Evolutionary conservation across 1,140 invertebrate genomes (phyloP), one percentile per base, ranked within the genome.

Genomic region (Diabrotica undecimpunctata): DNA sequence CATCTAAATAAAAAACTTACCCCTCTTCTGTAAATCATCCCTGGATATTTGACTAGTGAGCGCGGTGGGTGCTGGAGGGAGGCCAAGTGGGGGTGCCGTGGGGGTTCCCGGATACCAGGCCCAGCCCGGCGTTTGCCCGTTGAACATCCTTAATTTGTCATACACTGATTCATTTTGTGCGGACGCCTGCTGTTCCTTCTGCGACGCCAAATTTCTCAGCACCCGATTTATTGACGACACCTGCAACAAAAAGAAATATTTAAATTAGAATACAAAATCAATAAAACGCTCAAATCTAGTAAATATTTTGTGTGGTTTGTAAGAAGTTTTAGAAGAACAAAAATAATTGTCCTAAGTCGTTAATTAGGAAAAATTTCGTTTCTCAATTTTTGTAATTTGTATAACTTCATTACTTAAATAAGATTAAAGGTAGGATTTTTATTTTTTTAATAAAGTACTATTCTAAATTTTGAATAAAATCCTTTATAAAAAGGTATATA

Each of bases 151-250:
- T 51, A 94, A 79, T 77, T 94, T 94, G 76, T 94, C 92, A 79
- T 94, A 95, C 69, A 94, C 91, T 46, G 84, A 83, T 72, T 88
- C 86, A 72, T 87, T 86, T 80, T 74, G 82, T 71, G 67, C 83
- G 74, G 46, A 84, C 74, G 62, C 83, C 78, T 85, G 85, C 71
- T 90, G 88, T 74, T 95, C 92, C 72, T 95, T 97, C 78, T 96
- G 93, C 6, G 94, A 91, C 0, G 94, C 92, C 61, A 98, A 83
- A 81, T 97, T 98, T 52, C 96, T 86, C 66, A 98, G 83, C n/a
- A 98, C 96, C 69, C 96, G 90, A 82, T 98, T 98, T 73, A 98
- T 98, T n/a, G 95, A 98, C 7, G 96, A 98, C 51, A 98, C 95
- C 95, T 97, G 81, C 12, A 80, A 82, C 51, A 63, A 68, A 63